phyloP scores from a whole-genome alignment of 2,797 vertebrate species.

The Eulemur coronatus region DNA sequence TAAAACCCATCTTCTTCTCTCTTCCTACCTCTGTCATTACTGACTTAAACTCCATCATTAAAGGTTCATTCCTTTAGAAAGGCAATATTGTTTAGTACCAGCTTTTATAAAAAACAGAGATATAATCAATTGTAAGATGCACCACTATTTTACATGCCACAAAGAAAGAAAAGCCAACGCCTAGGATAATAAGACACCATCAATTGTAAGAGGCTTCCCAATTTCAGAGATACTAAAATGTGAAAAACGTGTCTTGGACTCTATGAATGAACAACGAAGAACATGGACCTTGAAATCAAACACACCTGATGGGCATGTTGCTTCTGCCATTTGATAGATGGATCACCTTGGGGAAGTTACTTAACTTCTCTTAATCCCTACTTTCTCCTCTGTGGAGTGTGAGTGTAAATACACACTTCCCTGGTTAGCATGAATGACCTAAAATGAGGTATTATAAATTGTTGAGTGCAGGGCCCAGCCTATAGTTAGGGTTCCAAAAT shows the following conservation, averaged over 20 bases:
- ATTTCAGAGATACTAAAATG: not conserved
- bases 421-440: not conserved
- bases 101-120: conserved; percentile 35
- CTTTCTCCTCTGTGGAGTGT: not conserved
- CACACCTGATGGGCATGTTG: not conserved
- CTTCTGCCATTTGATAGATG: not conserved
- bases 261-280: not conserved
- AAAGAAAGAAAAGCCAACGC: not conserved
- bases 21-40: not conserved
- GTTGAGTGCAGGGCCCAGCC: not conserved
- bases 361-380: not conserved
- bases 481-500: not conserved
- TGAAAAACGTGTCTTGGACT: not conserved
- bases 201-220: not conserved
- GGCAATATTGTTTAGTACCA: not conserved
- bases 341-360: not conserved
- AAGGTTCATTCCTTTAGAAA: not conserved
- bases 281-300: conserved; percentile 8
- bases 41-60: conserved; percentile 12
- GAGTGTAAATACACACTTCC: not conserved
- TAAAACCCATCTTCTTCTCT: not conserved
- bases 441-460: not conserved
- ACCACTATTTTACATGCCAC: not conserved
- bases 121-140: not conserved
- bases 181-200: not conserved